Conservation (phyloP, 2,888 invertebrate genomes). For the Pheosia tremula region DNA sequence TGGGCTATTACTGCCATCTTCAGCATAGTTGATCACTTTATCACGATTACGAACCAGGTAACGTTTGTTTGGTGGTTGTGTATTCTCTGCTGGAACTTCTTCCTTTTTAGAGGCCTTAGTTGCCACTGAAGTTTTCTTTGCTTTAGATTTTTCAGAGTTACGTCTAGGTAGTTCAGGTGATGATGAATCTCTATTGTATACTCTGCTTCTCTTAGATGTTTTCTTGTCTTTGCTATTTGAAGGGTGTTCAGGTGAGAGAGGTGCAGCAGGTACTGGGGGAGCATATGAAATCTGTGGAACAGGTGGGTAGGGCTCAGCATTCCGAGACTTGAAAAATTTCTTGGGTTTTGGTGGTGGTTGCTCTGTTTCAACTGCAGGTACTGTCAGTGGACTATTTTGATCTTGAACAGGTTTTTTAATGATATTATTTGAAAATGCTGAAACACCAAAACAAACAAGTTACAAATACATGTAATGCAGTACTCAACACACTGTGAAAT, state of each 20-base stretch:
- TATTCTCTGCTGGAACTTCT: conserved; percentile 63
- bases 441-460: conserved; percentile 42
- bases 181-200: conserved; percentile 75
- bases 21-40: conserved; percentile 87
- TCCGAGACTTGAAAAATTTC: conserved; percentile 95
- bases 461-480: conserved; percentile 11
- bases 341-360: conserved; percentile 89
- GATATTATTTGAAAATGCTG: conserved; percentile 73
- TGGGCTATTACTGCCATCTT: conserved; percentile 84
- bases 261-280: conserved; percentile 74
- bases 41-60: conserved; percentile 83
- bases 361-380: conserved; percentile 80
- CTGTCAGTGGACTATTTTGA: conserved; percentile 82
- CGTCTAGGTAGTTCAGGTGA: conserved; percentile 78
- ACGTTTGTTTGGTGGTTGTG: conserved; percentile 79
- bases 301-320: conserved; percentile 85
- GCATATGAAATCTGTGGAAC: conserved; percentile 81
- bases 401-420: conserved; percentile 80
- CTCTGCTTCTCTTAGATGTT: conserved; percentile 63
- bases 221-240: conserved; percentile 74
- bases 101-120: conserved; percentile 78
- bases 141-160: conserved; percentile 72
- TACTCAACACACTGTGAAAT: neutral
- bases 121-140: conserved; percentile 69
- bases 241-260: conserved; percentile 75